Evolutionary conservation across 2,797 vertebrate species (phyloP).

Genomic region (Otolemur crassicaudatus): DNA sequence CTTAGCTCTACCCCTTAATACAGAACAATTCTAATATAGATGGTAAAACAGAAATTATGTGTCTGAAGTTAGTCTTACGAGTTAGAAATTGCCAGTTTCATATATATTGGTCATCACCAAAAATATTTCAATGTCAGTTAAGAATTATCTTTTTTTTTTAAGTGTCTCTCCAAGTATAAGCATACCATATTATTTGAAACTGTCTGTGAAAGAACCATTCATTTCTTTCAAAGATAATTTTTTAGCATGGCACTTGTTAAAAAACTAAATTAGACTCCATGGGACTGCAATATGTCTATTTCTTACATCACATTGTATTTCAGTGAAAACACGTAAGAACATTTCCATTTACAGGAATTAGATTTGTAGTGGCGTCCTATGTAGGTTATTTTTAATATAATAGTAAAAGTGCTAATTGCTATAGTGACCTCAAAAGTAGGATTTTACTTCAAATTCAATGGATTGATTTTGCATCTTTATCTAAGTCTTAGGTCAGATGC

Average conservation of each 20-base stretch:
- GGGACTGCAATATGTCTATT: neutral
- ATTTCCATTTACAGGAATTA: neutral
- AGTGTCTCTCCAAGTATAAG: neutral
- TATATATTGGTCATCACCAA: neutral
- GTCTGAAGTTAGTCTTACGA: neutral
- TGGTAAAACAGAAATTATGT: neutral
- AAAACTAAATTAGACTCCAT: neutral
- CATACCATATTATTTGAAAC: neutral
- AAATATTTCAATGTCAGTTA: neutral
- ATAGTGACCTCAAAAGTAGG: neutral
- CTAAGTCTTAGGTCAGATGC: slow-evolving; percentile 9
- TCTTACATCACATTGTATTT: neutral
- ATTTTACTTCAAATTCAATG: neutral
- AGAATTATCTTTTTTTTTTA: neutral
- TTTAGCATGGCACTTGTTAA: neutral
- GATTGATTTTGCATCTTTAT: slow-evolving; percentile 63
- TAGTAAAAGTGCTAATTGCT: slow-evolving; percentile 34
- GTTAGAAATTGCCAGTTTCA: neutral
- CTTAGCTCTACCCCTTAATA: neutral
- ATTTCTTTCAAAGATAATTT: slow-evolving; percentile 24
- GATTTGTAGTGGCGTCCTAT: neutral
- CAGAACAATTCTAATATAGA: neutral
- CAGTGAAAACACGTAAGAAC: slow-evolving; percentile 8
- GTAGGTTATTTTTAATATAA: neutral
- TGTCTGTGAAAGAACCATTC: slow-evolving; percentile 3